These are phyloP conservation scores for Danio choprae DNA, from an alignment of 2,797 vertebrate species.

Conservation along the genomic window DNA sequence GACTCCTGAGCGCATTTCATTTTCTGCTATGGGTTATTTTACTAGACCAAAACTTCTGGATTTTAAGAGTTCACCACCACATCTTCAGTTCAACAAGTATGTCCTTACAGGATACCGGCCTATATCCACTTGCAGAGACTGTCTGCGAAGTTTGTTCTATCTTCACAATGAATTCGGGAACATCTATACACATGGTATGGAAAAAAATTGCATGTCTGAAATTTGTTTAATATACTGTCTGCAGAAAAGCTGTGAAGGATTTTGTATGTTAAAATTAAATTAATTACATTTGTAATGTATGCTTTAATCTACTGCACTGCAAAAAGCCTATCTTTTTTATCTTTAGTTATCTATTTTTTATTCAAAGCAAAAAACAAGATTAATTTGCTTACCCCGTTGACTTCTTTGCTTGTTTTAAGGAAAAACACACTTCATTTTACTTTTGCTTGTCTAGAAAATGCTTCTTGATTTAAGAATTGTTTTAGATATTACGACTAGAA, in stretches of 20 bases:
- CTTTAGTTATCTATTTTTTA: no score
- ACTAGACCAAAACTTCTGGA: slow-evolving; percentile 85
- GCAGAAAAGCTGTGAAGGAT: neutral
- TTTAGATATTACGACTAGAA: no score
- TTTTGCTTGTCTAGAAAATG: no score
- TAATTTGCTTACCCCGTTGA: no score
- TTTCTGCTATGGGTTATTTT: slow-evolving; percentile 76
- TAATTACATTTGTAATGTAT: neutral
- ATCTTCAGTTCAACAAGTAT: slow-evolving; percentile 93
- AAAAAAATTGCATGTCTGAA: neutral
- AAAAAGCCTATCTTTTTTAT: no score
- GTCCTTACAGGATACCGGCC: slow-evolving; percentile 91
- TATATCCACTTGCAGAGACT: slow-evolving; percentile 81
- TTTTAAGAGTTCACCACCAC: slow-evolving; percentile 84
- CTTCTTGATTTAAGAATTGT: no score
- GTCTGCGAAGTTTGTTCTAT: slow-evolving; percentile 90
- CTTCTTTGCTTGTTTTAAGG: no score
- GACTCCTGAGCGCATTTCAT: neutral
- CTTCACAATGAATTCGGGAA: slow-evolving; percentile 94
- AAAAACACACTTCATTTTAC: no score
- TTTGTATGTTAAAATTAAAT: neutral
- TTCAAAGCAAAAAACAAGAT: no score
- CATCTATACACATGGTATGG: slow-evolving; percentile 93
- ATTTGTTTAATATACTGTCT: neutral
- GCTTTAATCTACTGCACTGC: neutral